Base-by-base conservation (phyloP, 2,113 vertebrate species). In the Cheirogaleus medius region DNA sequence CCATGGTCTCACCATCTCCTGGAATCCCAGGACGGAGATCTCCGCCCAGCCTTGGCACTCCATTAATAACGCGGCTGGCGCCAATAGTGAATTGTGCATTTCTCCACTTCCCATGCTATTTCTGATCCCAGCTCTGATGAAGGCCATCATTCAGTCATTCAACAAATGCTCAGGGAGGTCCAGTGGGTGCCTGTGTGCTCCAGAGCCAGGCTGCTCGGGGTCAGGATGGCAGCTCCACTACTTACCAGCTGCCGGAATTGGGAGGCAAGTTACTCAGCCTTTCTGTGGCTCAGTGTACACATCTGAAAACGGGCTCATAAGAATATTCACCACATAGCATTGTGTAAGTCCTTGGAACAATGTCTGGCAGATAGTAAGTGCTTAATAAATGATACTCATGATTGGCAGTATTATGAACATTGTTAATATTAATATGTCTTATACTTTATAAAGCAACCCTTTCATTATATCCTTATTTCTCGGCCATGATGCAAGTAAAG, bases 241-340 rank as follows among this genome's bases (percentile, higher is more conserved):
- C 58, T 25, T 37, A 37, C 27, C 37, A 42, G 54, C 23, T 11
- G 21, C 52, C 34, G 0, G 12, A 44, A 29, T 52, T 11, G 52
- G 23, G 29, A 34, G 85, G 91, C 58, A 37, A 17, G 42, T 14
- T 58, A 17, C 83, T 32, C n/a, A 13, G 20, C 27, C 34, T 52
- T 39, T 73, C 63, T 64, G 73, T 25, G 54, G 52, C 68, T 69
- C 49, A 8, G 68, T 9, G 42, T 49, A 29, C 39, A 17, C 27
- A 64, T 66, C 54, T 6, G 56, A 47, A 78, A 87, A 80, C 5
- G 12, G 6, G 64, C 39, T 84, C 21, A n/a, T 17, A 44, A 20
- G 3, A 23, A 60, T 3, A 18, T 18, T 20, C 17, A 39, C 1
- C 29, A 29, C 0, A 4, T 1, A 8, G 8, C 1, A 0, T 0